phyloP scores from a whole-genome alignment of 1,140 invertebrate genomes.

The Psilanteris sp. region DNA sequence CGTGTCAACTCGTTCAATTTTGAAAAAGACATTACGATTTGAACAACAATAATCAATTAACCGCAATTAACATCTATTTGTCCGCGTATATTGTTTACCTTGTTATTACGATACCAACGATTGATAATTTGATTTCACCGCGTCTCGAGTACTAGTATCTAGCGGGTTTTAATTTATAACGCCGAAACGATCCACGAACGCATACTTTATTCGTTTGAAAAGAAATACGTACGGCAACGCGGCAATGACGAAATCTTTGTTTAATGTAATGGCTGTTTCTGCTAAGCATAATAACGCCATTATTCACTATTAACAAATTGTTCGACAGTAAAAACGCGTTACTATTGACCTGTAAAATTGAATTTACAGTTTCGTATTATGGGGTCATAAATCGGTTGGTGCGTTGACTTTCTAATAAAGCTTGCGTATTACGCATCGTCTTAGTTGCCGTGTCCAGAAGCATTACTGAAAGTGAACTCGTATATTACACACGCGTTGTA shows the following conservation, averaged over 20 bases:
- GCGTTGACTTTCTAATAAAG: slow-evolving; percentile 30
- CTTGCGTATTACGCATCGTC: slow-evolving; percentile 19
- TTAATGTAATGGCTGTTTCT: too few relatives aligned
- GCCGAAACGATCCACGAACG: too few relatives aligned
- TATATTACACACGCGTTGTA: slow-evolving; percentile 18
- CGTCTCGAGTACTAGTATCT: too few relatives aligned
- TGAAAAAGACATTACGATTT: background rate
- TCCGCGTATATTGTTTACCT: too few relatives aligned
- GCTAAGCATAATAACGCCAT: background rate
- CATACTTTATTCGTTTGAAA: too few relatives aligned
- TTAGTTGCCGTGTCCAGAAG: slow-evolving; percentile 10
- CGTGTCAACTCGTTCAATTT: slow-evolving; percentile 3
- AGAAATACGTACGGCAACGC: too few relatives aligned
- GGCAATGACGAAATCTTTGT: too few relatives aligned
- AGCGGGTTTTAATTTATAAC: too few relatives aligned
- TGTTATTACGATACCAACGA: too few relatives aligned
- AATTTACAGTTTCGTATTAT: slow-evolving; percentile 14
- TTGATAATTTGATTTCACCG: too few relatives aligned
- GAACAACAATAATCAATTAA: too few relatives aligned
- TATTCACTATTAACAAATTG: slow-evolving; percentile 24
- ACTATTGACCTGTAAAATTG: slow-evolving; percentile 9
- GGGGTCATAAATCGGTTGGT: slow-evolving; percentile 7
- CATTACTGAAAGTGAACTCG: slow-evolving; percentile 23
- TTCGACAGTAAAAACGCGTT: slow-evolving; percentile 2
- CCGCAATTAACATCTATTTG: too few relatives aligned